Conservation (phyloP, 2,888 invertebrate species). For the Lithophane ornitopus region DNA sequence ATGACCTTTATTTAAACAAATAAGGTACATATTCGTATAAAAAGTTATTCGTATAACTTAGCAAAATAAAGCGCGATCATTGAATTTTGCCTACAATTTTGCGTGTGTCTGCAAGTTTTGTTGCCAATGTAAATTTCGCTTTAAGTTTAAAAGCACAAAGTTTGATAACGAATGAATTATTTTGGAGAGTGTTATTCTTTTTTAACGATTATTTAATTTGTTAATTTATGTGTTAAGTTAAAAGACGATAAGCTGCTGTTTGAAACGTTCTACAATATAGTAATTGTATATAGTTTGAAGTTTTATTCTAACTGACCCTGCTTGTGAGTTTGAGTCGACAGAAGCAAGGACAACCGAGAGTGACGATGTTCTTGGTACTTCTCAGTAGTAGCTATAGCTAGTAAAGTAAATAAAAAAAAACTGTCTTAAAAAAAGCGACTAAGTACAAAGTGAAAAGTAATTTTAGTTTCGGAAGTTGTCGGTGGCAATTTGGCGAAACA, state of each 20-base stretch:
- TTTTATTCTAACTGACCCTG: constrained; percentile 27
- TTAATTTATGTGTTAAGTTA: constrained; percentile 53
- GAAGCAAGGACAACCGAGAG: not conserved
- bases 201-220: constrained; percentile 31
- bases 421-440: no score
- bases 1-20: no score
- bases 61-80: not conserved
- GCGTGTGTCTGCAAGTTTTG: not conserved
- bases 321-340: not conserved
- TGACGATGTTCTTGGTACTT: no score
- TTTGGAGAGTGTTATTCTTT: constrained; percentile 42
- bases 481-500: no score
- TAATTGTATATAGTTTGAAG: constrained; percentile 42
- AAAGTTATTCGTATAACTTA: no score
- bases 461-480: no score
- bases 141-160: constrained; percentile 41
- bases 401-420: no score
- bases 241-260: constrained; percentile 66
- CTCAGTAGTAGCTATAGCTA: no score
- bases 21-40: not conserved
- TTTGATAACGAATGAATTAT: constrained; percentile 10
- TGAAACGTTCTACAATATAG: constrained; percentile 59
- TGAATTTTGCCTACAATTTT: not conserved
- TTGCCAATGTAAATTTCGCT: not conserved
- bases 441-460: no score